Percentiles rank a stretch among this genome's conserved stretches.
phyloP scores from a whole-genome alignment of 2,797 vertebrate genomes.

The Spea hammondii region DNA sequence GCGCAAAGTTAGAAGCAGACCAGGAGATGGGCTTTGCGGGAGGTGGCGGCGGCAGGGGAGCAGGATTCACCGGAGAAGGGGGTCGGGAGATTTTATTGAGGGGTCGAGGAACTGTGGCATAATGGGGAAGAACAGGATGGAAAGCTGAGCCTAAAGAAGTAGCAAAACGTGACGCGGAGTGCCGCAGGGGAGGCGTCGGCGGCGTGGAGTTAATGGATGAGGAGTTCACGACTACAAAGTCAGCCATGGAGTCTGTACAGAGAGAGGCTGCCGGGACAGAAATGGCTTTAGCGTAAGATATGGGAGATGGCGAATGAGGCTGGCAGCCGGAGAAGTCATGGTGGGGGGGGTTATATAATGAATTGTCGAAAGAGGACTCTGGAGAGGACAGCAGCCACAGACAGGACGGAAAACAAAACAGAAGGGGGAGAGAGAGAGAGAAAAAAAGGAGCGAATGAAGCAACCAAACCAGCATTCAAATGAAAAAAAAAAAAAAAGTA shows the following conservation, averaged over 20 bases:
- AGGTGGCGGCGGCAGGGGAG: conserved; percentile 61
- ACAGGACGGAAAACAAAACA: conserved; percentile 79
- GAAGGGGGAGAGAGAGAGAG: conserved; percentile 72
- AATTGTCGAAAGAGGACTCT: conserved; percentile 90
- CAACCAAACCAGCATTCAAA: conserved; percentile 90
- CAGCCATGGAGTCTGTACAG: conserved; percentile 70
- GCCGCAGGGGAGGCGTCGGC: conserved; percentile 90
- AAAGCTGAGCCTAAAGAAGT: conserved; percentile 95
- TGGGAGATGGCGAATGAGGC: conserved; percentile 76
- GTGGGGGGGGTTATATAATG: conserved; percentile 81
- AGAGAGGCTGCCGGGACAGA: conserved; percentile 74
- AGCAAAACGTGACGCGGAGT: conserved; percentile 93
- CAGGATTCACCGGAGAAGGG: conserved; percentile 70
- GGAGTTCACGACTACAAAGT: conserved; percentile 76
- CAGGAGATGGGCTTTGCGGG: conserved; percentile 80
- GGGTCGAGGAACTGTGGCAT: conserved; percentile 86
- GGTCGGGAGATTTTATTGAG: conserved; percentile 76
- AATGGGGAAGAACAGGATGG: conserved; percentile 95
- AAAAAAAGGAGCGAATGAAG: conserved; percentile 91
- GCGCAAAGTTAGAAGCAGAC: conserved; percentile 83
- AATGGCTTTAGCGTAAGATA: conserved; percentile 78
- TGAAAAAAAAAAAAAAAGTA: conserved; percentile 71
- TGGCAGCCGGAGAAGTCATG: conserved; percentile 81
- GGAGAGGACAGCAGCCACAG: conserved; percentile 76
- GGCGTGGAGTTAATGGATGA: conserved; percentile 76